Evolutionary conservation across 2,113 vertebrate species (phyloP), one percentile per base, ranked within the genome.

Genomic region (Psammodynastes pulverulentus): DNA sequence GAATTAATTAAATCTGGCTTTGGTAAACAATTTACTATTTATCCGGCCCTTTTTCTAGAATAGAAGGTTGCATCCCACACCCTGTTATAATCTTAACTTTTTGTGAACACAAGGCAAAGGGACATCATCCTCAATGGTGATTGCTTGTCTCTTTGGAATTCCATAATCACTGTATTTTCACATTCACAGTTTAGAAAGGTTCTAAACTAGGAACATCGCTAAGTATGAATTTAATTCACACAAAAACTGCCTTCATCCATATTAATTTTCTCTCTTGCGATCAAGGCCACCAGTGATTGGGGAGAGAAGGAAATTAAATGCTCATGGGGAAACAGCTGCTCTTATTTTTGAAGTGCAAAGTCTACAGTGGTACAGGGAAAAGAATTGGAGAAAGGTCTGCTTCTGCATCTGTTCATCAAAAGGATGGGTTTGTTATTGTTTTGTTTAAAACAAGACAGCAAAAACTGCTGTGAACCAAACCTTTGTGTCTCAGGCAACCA

Each of bases 1-100:
- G 89, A 95, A 95, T 94, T 93, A 95, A 96, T 94, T 96, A 93
- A 92, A 95, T 94, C 53, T 91, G 9, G 72, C 88, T 94, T 72
- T 67, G 93, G 85, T 94, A 96, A 95, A 95, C 84, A 95, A 12
- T 52, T 34, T 48, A 13, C 29, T 95, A 72, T 93, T 95, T 92
- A 89, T 10, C 13, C 7, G n/a, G 34, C 52, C 72, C 34, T 7
- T 86, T 92, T 45, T 1, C 52, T 0, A 8, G 13, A 92, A 92
- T 6, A 95, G 89, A 91, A 92, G 85, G 3, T 90, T 87, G 84
- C 1, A n/a, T 58, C 56, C 29, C 52, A 23, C 43, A 29, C 24
- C 12, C 56, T 84, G 3, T 17, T 91, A 19, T 87, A 95, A 84
- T 85, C 56, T 17, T 84, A 46, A 43, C 43, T 91, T 91, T 93